These are phyloP conservation scores for Eupithecia centaureata DNA, from an alignment of 2,888 invertebrate species.

Conservation along the genomic window DNA sequence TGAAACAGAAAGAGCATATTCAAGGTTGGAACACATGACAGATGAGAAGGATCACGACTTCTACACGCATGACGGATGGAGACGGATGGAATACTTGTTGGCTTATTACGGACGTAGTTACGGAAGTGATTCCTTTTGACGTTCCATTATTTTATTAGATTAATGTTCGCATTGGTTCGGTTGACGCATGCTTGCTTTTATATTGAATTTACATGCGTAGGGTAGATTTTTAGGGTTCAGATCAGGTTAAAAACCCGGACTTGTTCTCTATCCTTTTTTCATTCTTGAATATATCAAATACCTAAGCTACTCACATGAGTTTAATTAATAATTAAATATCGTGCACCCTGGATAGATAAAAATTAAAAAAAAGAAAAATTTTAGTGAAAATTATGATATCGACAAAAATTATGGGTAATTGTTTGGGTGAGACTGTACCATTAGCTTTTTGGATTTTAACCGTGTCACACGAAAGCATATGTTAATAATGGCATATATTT, in stretches of 20 bases:
- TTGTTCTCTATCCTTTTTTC: no score
- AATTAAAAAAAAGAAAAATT: no score
- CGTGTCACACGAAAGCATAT: neutral
- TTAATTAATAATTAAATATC: no score
- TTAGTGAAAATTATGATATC: no score
- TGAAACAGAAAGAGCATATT: conserved; percentile 33
- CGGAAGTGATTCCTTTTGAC: conserved; percentile 72
- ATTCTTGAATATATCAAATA: no score
- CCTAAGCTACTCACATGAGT: no score
- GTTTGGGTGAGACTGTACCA: neutral
- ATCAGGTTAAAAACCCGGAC: no score
- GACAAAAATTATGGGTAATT: neutral
- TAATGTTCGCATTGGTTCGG: conserved; percentile 61
- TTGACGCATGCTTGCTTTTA: conserved; percentile 11
- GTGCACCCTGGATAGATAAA: no score
- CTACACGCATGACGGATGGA: conserved; percentile 70
- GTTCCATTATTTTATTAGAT: conserved; percentile 78
- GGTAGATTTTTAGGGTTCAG: no score
- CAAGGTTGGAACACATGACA: conserved; percentile 51
- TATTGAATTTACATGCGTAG: conserved; percentile 4
- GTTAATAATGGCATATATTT: neutral
- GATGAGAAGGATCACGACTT: conserved; percentile 61
- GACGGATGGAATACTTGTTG: conserved; percentile 68
- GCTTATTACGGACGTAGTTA: conserved; percentile 75
- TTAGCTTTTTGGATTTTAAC: neutral